These are phyloP conservation scores for Drosophila birchii DNA, from an alignment of 2,888 invertebrate genomes.

Conservation along the genomic window DNA sequence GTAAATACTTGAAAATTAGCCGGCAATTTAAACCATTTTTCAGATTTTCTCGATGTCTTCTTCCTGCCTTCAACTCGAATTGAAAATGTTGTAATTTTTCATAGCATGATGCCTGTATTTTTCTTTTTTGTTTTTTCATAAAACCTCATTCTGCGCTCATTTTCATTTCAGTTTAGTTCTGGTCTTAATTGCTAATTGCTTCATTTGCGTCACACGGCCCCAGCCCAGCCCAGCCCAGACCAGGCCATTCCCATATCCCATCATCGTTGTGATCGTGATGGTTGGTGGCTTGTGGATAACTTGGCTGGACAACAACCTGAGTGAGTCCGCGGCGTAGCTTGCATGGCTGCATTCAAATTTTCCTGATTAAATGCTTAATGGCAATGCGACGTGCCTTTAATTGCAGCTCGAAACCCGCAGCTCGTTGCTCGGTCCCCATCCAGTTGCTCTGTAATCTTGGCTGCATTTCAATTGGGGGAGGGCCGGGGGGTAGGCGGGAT, in stretches of 20 bases:
- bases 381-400: conserved; percentile 75
- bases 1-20: neutral
- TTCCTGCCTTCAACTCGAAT: conserved; percentile 9
- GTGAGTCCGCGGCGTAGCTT: conserved; percentile 8
- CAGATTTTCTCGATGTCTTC: conserved; percentile 1
- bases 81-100: conserved; percentile 30
- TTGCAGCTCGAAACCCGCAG: conserved; percentile 42
- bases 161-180: conserved; percentile 14
- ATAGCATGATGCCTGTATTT: neutral
- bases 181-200: conserved; percentile 74
- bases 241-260: conserved; percentile 8
- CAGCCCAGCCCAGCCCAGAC: neutral
- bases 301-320: conserved; percentile 21
- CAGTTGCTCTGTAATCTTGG: conserved; percentile 53
- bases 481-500: neutral
- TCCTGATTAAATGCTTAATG: conserved; percentile 74
- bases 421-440: conserved; percentile 16
- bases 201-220: conserved; percentile 64
- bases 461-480: conserved; percentile 63
- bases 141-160: conserved; percentile 6
- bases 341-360: conserved; percentile 73
- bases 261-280: conserved; percentile 7
- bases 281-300: conserved; percentile 4
- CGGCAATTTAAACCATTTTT: conserved; percentile 17
- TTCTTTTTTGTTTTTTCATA: neutral